These are phyloP conservation scores for Sphenodon punctatus DNA, from an alignment of 2,797 vertebrate species.

Conservation along the genomic window DNA sequence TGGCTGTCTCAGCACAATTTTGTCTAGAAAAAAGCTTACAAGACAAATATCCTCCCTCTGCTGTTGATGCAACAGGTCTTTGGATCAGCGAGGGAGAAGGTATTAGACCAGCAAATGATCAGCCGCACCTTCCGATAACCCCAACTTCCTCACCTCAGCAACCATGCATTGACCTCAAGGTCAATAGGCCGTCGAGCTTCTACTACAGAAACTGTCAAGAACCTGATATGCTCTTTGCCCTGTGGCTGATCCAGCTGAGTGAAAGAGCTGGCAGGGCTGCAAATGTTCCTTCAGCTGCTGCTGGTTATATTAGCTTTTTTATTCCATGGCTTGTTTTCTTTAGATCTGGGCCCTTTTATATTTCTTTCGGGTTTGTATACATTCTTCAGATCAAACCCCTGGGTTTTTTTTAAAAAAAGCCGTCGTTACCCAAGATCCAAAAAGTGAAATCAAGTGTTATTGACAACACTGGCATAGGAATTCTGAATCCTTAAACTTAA, in stretches of 20 bases:
- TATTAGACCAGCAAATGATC: neutral
- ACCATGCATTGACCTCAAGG: neutral
- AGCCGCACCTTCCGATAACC: neutral
- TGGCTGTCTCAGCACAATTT: neutral
- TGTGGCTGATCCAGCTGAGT: neutral
- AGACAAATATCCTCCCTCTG: neutral
- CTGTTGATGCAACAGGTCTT: neutral
- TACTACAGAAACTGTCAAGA: neutral
- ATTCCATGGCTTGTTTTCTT: conserved; percentile 28
- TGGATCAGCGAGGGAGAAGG: neutral
- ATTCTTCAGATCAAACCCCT: conserved; percentile 16
- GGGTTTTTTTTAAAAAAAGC: neutral
- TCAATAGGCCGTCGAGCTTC: conserved; percentile 30
- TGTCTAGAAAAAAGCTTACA: neutral
- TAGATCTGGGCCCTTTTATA: conserved; percentile 39
- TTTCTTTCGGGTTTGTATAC: conserved; percentile 34
- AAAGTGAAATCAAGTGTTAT: conserved; percentile 29
- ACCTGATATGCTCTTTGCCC: conserved; percentile 28
- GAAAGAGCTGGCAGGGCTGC: conserved; percentile 32
- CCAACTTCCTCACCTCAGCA: conserved; percentile 11
- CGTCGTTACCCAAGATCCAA: neutral
- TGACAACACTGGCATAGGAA: conserved; percentile 56
- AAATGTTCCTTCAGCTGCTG: conserved; percentile 10
- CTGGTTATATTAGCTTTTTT: conserved; percentile 33
- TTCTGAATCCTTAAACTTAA: conserved; percentile 32